Percentiles rank a stretch among this genome's conserved stretches.
Evolutionary conservation across 1,140 invertebrate genomes (phyloP).

Genomic region (Drosophila truncata): DNA sequence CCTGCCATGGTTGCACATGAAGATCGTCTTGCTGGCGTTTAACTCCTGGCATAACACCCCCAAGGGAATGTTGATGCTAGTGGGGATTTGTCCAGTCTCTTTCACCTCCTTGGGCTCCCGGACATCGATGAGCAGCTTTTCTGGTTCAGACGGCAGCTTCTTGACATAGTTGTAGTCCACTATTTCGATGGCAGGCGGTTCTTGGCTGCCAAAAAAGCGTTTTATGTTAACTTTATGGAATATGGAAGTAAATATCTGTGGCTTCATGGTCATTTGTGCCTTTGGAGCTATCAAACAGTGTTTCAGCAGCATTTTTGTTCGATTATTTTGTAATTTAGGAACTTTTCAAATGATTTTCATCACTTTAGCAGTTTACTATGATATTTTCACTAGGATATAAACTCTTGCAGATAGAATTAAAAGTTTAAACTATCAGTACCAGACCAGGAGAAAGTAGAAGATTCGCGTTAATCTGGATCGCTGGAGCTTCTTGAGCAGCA

Average conservation of each 20-base stretch:
- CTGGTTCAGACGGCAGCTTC: slow-evolving; percentile 81
- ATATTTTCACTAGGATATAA: background rate
- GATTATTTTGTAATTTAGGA: background rate
- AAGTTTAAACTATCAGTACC: background rate
- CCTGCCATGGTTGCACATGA: slow-evolving; percentile 85
- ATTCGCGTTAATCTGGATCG: background rate
- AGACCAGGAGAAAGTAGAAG: background rate
- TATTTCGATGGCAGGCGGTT: slow-evolving; percentile 46
- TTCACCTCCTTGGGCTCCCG: slow-evolving; percentile 88
- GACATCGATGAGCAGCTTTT: slow-evolving; percentile 88
- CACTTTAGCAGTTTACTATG: background rate
- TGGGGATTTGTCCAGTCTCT: slow-evolving; percentile 88
- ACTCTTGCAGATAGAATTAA: background rate
- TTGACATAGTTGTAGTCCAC: slow-evolving; percentile 86
- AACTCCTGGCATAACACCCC: slow-evolving; percentile 70
- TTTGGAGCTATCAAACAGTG: slow-evolving; percentile 3
- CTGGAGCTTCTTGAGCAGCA: background rate
- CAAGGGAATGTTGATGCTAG: slow-evolving; percentile 90
- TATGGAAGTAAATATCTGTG: background rate
- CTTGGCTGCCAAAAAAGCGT: slow-evolving; percentile 20
- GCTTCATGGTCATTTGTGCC: background rate
- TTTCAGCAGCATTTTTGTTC: slow-evolving; percentile 33
- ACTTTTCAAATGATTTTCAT: no score
- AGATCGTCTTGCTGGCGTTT: slow-evolving; percentile 76
- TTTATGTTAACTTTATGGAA: background rate